Evolutionary conservation across 2,113 vertebrate genomes (phyloP), one percentile per base, ranked within the genome.

Genomic region (Xyliphius kryptos): DNA sequence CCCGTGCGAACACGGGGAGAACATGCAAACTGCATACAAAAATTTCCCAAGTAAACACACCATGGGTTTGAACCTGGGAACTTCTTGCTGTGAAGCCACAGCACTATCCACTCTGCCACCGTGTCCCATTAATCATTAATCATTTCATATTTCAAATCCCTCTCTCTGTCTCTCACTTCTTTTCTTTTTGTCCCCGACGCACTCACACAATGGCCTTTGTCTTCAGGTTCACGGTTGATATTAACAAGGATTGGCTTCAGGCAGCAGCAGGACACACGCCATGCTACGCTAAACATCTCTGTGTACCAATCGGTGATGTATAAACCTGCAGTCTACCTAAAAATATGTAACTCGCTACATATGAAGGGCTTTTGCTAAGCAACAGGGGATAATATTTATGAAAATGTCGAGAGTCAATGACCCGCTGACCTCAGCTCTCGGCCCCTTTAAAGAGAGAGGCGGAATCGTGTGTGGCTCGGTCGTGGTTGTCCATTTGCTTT

Each of bases 131-230:
- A n/a, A n/a, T n/a, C 82, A 82, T 87, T 87, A 88, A 77, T 86
- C 85, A 88, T 86, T 88, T 86, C 78, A 81, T 80, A 86, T 87
- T 84, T 82, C 80, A 81, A 76, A 85, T 85, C 77, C 80, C 81
- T 80, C 76, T 76, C 75, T 77, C 68, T 75, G 81, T 82, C 21
- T 51, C 46, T 46, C 20, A 36, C 26, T 14, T 26, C 14, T 61
- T 14, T n/a, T 12, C n/a, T 6, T 48, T 9, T 21, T 9, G 41
- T 3, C 22, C 55, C 36, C 17, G n/a, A n/a, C n/a, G 56, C 47
- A 2, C 22, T 36, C 14, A 11, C 8, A 19, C 11, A 13, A 3
- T 3, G 3, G 9, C 17, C 19, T 62, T 22, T 54, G 16, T 11
- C 14, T 46, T 60, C 44, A 17, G 38, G 22, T 48, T 48, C 20